Base-by-base conservation (phyloP, 2,888 invertebrate genomes). In the Camptogramma bilineatum region DNA sequence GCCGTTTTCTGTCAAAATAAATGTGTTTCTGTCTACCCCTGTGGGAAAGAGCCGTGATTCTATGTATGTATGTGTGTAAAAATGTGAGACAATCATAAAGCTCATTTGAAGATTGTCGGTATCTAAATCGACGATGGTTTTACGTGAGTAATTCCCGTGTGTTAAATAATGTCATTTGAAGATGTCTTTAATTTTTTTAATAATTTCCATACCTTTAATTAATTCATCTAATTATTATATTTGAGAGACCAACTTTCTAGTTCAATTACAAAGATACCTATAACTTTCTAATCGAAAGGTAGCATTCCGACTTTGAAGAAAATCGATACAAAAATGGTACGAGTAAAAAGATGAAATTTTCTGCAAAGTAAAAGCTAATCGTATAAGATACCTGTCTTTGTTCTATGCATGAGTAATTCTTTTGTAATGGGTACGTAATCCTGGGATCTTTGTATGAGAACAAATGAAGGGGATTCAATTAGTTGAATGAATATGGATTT, bases 231-330 rank as follows among this genome's bases (percentile, higher is more conserved):
- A n/a, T n/a, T n/a, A n/a, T n/a, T n/a, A n/a, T n/a, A n/a, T n/a
- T n/a, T n/a, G n/a, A n/a, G n/a, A n/a, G n/a, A n/a, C 51, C 16
- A 73, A 76, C 62, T 75, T 73, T 66, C 52, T 46, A 53, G 44
- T 54, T 44, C 46, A 47, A 52, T 61, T 51, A 54, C 50, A 55
- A 56, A 56, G 24, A 50, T 28, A 44, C 28, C 62, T 63, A 71
- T 69, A 72, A 77, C 78, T 72, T 78, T 74, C 64, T 80, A 79
- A 82, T 81, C 78, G 76, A 82, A 83, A 78, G 69, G 69, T 73
- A 78, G 75, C 69, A 73, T 76, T 68, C 65, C 74, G 60, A 64
- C 63, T 70, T 72, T 39, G 10, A 66, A 73, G 64, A 56, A 58
- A 72, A 55, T 55, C 52, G 70, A 75, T 67, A 67, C 74, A 74